Percentiles rank a stretch among this genome's conserved stretches.
Evolutionary conservation across 2,888 invertebrate species (phyloP).

Genomic region (Ichneumoninae sp.): DNA sequence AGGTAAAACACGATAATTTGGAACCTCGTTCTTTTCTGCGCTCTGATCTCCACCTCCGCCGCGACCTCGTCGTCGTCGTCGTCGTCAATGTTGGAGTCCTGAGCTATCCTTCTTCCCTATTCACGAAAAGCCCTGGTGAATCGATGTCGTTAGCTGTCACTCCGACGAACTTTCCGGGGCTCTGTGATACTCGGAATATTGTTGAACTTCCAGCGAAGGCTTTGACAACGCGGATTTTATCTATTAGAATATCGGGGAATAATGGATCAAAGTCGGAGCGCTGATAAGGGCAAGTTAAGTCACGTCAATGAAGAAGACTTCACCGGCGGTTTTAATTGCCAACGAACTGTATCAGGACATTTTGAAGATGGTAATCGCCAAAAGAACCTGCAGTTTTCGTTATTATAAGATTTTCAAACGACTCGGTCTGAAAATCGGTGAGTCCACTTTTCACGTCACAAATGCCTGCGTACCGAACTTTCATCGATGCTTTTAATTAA

Average conservation of each 20-base stretch:
- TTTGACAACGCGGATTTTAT: neutral
- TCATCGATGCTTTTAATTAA: neutral
- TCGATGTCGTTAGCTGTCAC: slow-evolving; percentile 33
- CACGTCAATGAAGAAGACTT: neutral
- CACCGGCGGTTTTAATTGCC: neutral
- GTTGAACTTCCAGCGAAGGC: neutral
- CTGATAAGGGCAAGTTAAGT: neutral
- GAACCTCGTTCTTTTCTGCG: slow-evolving; percentile 24
- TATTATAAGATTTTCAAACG: too few species aligned
- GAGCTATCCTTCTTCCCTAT: slow-evolving; percentile 22
- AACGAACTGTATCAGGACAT: neutral
- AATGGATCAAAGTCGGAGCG: neutral
- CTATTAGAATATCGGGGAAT: neutral
- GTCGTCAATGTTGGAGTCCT: slow-evolving; percentile 9
- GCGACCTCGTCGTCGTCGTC: slow-evolving; percentile 23
- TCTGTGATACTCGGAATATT: neutral
- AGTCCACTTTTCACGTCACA: neutral
- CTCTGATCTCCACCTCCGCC: neutral
- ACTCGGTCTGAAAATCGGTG: neutral
- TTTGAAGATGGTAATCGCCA: neutral
- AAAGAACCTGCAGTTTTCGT: too few species aligned
- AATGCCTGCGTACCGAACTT: slow-evolving; percentile 11
- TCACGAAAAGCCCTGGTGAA: slow-evolving; percentile 7
- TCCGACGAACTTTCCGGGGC: slow-evolving; percentile 1
- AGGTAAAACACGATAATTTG: slow-evolving; percentile 42